These are phyloP conservation scores for Plectropomus leopardus DNA, from an alignment of 2,113 vertebrate species.

Conservation along the genomic window DNA sequence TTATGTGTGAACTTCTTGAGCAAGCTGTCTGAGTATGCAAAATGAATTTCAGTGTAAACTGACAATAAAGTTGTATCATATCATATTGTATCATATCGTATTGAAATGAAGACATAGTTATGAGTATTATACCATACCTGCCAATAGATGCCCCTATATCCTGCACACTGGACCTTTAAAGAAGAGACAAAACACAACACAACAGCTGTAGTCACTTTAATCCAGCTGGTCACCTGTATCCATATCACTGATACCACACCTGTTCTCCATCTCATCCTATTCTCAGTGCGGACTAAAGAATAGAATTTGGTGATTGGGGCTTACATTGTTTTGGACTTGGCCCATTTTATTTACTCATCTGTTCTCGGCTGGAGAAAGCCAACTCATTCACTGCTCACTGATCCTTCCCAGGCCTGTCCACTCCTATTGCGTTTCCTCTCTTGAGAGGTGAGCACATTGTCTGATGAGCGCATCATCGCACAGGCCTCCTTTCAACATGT, in stretches of 20 bases:
- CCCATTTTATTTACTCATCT: constrained; percentile 7
- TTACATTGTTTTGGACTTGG: constrained; percentile 16
- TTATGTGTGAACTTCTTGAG: too few species aligned
- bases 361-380: background rate
- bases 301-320: background rate
- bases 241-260: background rate
- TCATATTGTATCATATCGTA: too few species aligned
- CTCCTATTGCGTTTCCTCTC: constrained; percentile 28
- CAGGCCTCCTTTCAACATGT: constrained; percentile 9
- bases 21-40: too few species aligned
- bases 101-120: too few species aligned
- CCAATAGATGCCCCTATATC: too few species aligned
- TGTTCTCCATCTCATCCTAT: background rate
- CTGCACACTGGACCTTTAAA: too few species aligned
- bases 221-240: constrained; percentile 6
- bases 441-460: background rate
- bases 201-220: constrained; percentile 9
- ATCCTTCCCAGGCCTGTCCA: constrained; percentile 43
- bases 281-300: background rate
- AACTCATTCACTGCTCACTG: constrained; percentile 47
- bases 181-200: background rate
- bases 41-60: too few species aligned
- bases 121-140: too few species aligned
- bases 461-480: constrained; percentile 3
- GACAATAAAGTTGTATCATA: too few species aligned